Conservation (phyloP, 2,797 vertebrate genomes). For the Epinephelus awoara region DNA sequence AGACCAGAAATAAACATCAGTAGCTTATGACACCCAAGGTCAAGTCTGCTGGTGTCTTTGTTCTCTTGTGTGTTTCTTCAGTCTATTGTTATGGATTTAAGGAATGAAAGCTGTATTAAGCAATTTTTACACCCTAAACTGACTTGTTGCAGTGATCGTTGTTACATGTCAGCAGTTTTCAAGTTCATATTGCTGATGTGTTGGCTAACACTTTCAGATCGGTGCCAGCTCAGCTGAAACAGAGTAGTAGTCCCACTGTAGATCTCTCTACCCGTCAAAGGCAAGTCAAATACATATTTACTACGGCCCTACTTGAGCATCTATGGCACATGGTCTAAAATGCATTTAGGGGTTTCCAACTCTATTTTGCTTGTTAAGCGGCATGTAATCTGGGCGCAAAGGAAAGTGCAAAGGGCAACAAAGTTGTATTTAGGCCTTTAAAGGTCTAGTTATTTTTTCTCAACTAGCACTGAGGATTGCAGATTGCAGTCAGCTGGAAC, state of each 20-base stretch:
- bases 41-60: conserved; percentile 43
- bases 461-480: too few relatives aligned
- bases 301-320: too few relatives aligned
- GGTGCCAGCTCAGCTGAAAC: background rate
- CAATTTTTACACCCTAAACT: background rate
- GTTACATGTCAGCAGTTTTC: background rate
- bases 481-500: too few relatives aligned
- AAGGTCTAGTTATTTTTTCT: too few relatives aligned
- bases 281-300: background rate
- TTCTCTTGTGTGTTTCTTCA: conserved; percentile 37
- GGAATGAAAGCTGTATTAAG: background rate
- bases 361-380: too few relatives aligned
- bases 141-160: background rate
- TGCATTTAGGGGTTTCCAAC: too few relatives aligned
- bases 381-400: too few relatives aligned
- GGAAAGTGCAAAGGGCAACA: too few relatives aligned
- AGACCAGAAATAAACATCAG: conserved; percentile 70
- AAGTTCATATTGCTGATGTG: background rate
- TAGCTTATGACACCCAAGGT: conserved; percentile 67
- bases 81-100: conserved; percentile 13
- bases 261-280: background rate
- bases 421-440: too few relatives aligned
- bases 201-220: background rate
- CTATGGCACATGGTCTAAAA: too few relatives aligned
- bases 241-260: too few relatives aligned